Percentiles rank a stretch among this genome's conserved stretches.
Conservation (phyloP, 1,140 invertebrate species). For the Penaeus indicus region DNA sequence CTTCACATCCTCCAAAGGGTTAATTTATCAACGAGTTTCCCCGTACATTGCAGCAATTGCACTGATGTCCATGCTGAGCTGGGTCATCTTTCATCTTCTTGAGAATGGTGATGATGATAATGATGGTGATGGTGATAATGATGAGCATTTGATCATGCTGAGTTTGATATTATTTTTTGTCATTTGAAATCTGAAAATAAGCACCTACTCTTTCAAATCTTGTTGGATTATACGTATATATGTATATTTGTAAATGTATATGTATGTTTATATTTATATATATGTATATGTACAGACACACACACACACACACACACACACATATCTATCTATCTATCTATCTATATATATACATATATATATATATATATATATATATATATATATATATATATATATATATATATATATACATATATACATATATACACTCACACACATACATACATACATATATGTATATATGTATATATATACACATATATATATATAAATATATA, state of each 20-base stretch:
- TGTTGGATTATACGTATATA: background rate
- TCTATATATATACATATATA: background rate
- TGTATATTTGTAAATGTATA: background rate
- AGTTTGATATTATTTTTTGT: no score
- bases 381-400: slow-evolving; percentile 11
- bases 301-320: background rate
- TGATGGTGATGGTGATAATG: no score
- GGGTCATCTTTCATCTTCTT: no score
- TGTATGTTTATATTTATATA: background rate
- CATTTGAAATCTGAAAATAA: background rate
- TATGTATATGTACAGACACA: background rate
- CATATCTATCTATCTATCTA: background rate
- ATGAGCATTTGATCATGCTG: no score
- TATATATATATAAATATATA: background rate
- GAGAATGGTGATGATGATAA: no score
- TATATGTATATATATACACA: background rate
- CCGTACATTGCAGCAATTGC: no score
- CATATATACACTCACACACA: background rate
- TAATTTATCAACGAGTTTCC: no score
- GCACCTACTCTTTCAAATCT: background rate
- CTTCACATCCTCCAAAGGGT: no score
- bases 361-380: slow-evolving; percentile 3
- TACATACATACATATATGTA: background rate
- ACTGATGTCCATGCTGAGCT: no score
- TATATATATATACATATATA: background rate